These are phyloP conservation scores for Tachyglossus aculeatus DNA, from an alignment of 2,797 vertebrate genomes.

Conservation along the genomic window DNA sequence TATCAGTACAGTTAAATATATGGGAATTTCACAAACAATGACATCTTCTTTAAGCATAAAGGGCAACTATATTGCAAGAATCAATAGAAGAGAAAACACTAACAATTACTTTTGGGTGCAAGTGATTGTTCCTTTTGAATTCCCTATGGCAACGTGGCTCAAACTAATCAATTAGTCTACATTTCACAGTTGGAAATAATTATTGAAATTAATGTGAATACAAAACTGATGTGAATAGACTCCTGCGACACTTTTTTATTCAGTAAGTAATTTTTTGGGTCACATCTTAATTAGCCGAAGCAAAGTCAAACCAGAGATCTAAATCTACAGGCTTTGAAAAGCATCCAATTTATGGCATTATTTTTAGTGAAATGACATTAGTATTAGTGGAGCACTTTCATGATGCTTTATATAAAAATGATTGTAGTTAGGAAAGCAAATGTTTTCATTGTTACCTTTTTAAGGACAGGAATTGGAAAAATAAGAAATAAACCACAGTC, in stretches of 20 bases:
- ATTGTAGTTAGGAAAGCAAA: no score
- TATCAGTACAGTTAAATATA: no score
- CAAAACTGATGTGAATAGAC: background rate
- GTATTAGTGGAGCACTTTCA: no score
- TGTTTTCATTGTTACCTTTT: no score
- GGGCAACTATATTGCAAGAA: no score
- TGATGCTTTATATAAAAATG: no score
- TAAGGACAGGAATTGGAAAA: no score
- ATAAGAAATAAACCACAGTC: no score
- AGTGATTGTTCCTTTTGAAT: fast-evolving
- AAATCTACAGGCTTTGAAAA: background rate
- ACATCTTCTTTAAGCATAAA: no score
- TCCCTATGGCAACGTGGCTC: background rate
- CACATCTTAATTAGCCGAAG: fast-evolving
- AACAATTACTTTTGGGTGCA: background rate
- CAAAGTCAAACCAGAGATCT: background rate
- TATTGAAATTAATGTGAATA: background rate
- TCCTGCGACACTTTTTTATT: background rate
- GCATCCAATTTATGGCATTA: fast-evolving
- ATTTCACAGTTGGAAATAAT: background rate
- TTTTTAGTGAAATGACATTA: fast-evolving
- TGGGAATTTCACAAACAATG: no score
- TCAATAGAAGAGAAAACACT: fast-evolving
- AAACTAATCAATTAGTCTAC: background rate
- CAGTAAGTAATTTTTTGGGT: fast-evolving